Evolutionary conservation across 2,797 vertebrate genomes (phyloP).

Genomic region (Gambusia yucatana): DNA sequence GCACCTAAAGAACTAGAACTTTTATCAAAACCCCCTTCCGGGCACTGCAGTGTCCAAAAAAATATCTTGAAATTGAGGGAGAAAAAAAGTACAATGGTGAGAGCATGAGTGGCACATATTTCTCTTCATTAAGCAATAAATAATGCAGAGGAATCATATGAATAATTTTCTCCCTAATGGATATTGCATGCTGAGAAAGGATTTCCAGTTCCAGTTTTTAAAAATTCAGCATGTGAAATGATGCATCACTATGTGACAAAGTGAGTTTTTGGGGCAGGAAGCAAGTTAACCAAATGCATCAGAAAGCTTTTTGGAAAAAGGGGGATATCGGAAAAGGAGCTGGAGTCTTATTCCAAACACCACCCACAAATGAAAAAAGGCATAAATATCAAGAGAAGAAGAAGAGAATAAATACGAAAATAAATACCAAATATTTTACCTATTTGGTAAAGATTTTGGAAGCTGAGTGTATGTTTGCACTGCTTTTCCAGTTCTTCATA

Average conservation of each 20-base stretch:
- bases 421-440: slow-evolving; percentile 44
- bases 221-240: slow-evolving; percentile 87
- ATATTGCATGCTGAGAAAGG: slow-evolving; percentile 86
- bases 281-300: slow-evolving; percentile 76
- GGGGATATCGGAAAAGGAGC: slow-evolving; percentile 28
- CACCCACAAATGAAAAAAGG: background rate
- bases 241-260: slow-evolving; percentile 86
- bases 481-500: background rate
- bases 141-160: slow-evolving; percentile 84
- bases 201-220: slow-evolving; percentile 83
- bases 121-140: slow-evolving; percentile 83
- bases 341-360: slow-evolving; percentile 2
- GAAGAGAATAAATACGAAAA: background rate
- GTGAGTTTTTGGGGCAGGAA: slow-evolving; percentile 80
- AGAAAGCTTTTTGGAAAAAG: slow-evolving; percentile 46
- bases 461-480: background rate
- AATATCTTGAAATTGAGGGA: slow-evolving; percentile 45
- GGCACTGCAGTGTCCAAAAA: slow-evolving; percentile 39
- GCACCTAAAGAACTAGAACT: slow-evolving; percentile 45
- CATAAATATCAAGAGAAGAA: background rate
- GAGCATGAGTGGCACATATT: slow-evolving; percentile 71
- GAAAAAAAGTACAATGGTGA: slow-evolving; percentile 64
- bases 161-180: slow-evolving; percentile 86
- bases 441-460: slow-evolving; percentile 5
- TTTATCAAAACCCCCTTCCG: slow-evolving; percentile 2